Conservation (phyloP, 2,113 vertebrate genomes). For the Hemiprocne comata region DNA sequence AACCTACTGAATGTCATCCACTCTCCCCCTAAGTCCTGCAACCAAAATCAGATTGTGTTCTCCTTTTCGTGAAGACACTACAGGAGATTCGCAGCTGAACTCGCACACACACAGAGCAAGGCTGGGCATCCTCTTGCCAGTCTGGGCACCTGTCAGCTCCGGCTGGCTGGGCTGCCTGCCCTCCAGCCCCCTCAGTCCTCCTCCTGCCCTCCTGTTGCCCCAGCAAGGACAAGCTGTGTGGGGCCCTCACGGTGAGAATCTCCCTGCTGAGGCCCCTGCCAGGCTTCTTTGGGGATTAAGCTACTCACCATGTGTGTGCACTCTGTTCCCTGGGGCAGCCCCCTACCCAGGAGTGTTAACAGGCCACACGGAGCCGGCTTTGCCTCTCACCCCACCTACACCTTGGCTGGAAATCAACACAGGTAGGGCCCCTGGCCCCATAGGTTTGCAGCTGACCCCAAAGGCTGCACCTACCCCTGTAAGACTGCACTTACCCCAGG, state of each 20-base stretch:
- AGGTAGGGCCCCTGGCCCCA: no score
- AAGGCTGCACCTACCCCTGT: background rate
- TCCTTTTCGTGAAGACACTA: background rate
- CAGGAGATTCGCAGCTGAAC: background rate
- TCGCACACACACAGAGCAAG: fast-evolving
- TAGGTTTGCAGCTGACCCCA: background rate
- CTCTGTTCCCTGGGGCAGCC: background rate
- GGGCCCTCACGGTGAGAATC: background rate
- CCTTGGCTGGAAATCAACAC: background rate
- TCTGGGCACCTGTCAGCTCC: fast-evolving
- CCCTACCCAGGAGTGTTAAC: fast-evolving
- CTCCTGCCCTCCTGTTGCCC: background rate
- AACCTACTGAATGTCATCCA: background rate
- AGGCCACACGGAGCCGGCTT: background rate
- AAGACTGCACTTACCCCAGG: fast-evolving
- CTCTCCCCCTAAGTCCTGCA: background rate
- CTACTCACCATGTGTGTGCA: fast-evolving
- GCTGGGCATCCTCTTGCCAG: background rate
- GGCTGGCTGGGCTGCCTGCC: fast-evolving
- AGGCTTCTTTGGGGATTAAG: background rate
- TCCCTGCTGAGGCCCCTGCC: background rate
- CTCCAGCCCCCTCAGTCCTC: background rate
- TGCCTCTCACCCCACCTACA: background rate
- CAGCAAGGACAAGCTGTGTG: background rate
- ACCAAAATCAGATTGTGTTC: background rate